Conservation (phyloP, 1,140 invertebrate species). For the Macrocentrus cingulum region DNA sequence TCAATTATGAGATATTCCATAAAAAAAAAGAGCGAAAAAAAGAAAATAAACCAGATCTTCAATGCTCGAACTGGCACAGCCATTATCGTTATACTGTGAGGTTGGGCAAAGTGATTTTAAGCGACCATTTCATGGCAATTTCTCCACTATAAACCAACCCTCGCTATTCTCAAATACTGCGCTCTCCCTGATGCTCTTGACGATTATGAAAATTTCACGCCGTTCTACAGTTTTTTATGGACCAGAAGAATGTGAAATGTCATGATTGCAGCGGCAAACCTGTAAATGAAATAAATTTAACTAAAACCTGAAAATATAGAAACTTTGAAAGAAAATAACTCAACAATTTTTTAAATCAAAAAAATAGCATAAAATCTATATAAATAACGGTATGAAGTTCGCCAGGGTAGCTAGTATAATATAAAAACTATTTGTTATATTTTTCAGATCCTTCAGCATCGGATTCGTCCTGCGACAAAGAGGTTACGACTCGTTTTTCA, state of each 20-base stretch:
- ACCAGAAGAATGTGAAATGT: neutral
- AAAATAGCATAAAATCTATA: neutral
- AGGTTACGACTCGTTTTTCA: constrained; percentile 33
- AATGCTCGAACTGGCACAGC: constrained; percentile 23
- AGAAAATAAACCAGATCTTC: too few relatives aligned
- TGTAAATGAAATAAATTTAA: too few relatives aligned
- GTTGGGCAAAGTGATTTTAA: constrained; percentile 44
- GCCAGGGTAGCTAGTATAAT: too few relatives aligned
- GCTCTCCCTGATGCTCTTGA: constrained; percentile 19
- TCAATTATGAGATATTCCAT: too few relatives aligned
- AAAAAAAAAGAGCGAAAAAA: too few relatives aligned
- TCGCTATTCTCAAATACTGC: constrained; percentile 10
- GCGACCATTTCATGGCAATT: constrained; percentile 41
- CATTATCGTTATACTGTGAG: constrained; percentile 40
- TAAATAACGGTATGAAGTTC: too few relatives aligned
- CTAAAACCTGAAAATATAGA: too few relatives aligned
- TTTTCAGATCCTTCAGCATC: constrained; percentile 51
- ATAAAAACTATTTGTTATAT: too few relatives aligned
- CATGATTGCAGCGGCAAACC: too few relatives aligned
- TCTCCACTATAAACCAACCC: constrained; percentile 24
- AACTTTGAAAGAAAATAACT: too few relatives aligned
- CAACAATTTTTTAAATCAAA: too few relatives aligned
- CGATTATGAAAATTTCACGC: constrained; percentile 44
- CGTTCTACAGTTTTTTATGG: constrained; percentile 32
- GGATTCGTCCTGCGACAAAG: constrained; percentile 50